phyloP scores from a whole-genome alignment of 2,113 vertebrate species.

The Scartelaos histophorus region DNA sequence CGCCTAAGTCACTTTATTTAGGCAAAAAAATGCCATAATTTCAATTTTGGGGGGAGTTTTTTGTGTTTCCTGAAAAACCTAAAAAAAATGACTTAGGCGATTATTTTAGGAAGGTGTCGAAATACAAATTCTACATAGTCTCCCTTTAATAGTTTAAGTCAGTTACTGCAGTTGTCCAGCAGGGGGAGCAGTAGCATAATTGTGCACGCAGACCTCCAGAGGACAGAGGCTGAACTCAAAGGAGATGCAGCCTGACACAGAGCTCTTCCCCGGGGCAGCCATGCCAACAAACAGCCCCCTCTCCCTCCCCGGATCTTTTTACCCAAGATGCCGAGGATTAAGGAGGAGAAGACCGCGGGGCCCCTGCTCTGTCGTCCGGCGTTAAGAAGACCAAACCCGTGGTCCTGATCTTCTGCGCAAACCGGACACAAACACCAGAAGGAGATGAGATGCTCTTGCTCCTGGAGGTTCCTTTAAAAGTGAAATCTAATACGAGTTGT shows the following conservation, averaged over 20 bases:
- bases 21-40: too few species aligned
- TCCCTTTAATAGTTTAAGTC: not conserved
- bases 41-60: too few species aligned
- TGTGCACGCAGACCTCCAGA: slow-evolving; percentile 47
- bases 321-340: slow-evolving; percentile 69
- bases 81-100: too few species aligned
- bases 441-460: not conserved
- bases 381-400: slow-evolving; percentile 74
- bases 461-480: not conserved
- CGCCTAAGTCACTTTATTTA: too few species aligned
- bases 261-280: slow-evolving; percentile 65
- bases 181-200: slow-evolving; percentile 1
- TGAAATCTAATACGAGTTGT: slow-evolving; percentile 1
- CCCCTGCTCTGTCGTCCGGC: slow-evolving; percentile 72
- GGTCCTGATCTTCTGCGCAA: slow-evolving; percentile 72
- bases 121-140: not conserved
- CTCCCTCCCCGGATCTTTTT: slow-evolving; percentile 72
- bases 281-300: slow-evolving; percentile 60
- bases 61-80: too few species aligned
- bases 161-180: slow-evolving; percentile 47
- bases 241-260: slow-evolving; percentile 79
- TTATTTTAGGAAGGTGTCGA: too few species aligned
- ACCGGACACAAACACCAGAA: slow-evolving; percentile 41
- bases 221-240: slow-evolving; percentile 64
- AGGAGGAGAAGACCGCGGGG: slow-evolving; percentile 66